phyloP scores from a whole-genome alignment of 2,888 invertebrate genomes.

The Morpho achilles region DNA sequence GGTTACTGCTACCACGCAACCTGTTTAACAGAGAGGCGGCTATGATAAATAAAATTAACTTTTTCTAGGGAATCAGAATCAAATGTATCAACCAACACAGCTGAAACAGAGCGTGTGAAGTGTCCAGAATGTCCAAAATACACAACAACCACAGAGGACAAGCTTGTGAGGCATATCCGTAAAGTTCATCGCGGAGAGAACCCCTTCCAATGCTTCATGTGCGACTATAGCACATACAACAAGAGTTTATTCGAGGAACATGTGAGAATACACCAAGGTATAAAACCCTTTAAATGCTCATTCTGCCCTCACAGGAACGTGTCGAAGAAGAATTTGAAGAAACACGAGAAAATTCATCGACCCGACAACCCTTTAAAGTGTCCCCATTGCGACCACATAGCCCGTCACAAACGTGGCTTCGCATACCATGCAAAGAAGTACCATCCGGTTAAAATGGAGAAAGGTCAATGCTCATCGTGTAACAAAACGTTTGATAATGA shows the following conservation, averaged over 20 bases:
- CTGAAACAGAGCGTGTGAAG: constrained; percentile 18
- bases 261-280: constrained; percentile 54
- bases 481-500: constrained; percentile 18
- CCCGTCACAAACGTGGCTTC: constrained; percentile 38
- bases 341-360: constrained; percentile 54
- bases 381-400: constrained; percentile 46
- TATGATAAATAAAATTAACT: not conserved
- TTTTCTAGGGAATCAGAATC: not conserved
- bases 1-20: too few species aligned
- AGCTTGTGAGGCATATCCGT: constrained; percentile 46
- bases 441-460: constrained; percentile 12
- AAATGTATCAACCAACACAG: not conserved
- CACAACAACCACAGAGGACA: constrained; percentile 45
- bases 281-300: constrained; percentile 61
- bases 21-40: too few species aligned
- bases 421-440: constrained; percentile 36
- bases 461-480: constrained; percentile 20
- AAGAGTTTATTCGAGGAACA: constrained; percentile 58
- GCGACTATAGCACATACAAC: constrained; percentile 61
- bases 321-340: constrained; percentile 60
- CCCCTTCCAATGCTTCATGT: constrained; percentile 61
- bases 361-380: constrained; percentile 53
- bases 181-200: constrained; percentile 53
- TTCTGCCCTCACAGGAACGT: constrained; percentile 54
- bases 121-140: constrained; percentile 43